Base-by-base conservation (phyloP, 92 coral and sea anemone species). In the Siderastrea siderea region DNA sequence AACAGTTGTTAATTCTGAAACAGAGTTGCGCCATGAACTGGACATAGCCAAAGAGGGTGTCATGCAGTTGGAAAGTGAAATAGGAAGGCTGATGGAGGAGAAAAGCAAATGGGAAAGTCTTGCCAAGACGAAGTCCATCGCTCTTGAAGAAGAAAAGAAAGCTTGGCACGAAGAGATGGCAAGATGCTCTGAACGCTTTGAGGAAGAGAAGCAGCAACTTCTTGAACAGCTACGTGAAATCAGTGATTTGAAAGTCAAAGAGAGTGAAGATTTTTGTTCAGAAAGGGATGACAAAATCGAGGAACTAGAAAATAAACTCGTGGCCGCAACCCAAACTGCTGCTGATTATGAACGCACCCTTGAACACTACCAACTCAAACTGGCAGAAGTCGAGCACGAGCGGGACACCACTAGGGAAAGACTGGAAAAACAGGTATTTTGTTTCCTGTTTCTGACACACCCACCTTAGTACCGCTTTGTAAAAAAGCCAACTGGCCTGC, bases 391-490 rank as follows among this genome's bases (percentile, higher is more conserved):
- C 44, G 85, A 81, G 52, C 45, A 68, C 43, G 85, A 81, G 15
- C 19, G 61, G 77, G 77, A 68, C 75, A 81, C 77, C 50, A 53
- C 77, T 2, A 8, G 53, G 50, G 55, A 59, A 57, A 68, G 85
- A 55, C 76, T 81, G 54, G 85, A 81, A 68, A 68, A 81, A 68
- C 85, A 68, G 76, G 85, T 52, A 68, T 7, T 60, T 49, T 16
- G 47, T 61, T 13, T 11, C 72, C 15, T 2, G 4, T 63, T 26
- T 47, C 10, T 71, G 26, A 3, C 19, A 9, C 1, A 3, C 7
- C 26, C 26, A 8, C 26, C 47, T 17, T 68, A 11, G 8, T 65
- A 1, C 16, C 16, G 8, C 9, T 65, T 65, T 65, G 38, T 7
- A 26, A 26, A 46, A 45, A 71, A 52, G 16, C 7, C 16, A n/a